phyloP scores from a whole-genome alignment of 1,140 invertebrate species.

The Nomia melanderi region DNA sequence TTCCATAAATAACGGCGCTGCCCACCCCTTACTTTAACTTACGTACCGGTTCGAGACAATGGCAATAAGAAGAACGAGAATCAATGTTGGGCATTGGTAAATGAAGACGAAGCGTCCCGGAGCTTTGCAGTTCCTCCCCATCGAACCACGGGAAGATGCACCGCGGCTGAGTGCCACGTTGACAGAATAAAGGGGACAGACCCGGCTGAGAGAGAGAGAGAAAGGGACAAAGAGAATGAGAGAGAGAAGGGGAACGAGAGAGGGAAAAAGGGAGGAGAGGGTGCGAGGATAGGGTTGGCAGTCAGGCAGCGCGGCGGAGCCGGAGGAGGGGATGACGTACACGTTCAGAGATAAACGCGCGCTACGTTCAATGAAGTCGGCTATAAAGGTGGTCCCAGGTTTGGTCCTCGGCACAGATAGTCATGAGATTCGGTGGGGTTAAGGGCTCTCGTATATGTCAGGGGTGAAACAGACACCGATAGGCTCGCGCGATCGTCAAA shows the following conservation, averaged over 20 bases:
- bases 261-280: constrained; percentile 32
- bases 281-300: constrained; percentile 57
- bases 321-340: constrained; percentile 65
- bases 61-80: constrained; percentile 38
- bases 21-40: constrained; percentile 31
- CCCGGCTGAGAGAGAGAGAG: background rate
- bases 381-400: constrained; percentile 66
- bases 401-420: constrained; percentile 42
- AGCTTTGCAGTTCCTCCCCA: constrained; percentile 42
- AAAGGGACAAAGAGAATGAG: background rate
- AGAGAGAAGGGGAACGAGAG: constrained; percentile 7
- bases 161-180: constrained; percentile 29
- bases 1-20: constrained; percentile 22
- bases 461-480: constrained; percentile 41
- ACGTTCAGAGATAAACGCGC: constrained; percentile 69
- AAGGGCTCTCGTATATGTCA: constrained; percentile 17
- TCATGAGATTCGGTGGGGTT: constrained; percentile 26
- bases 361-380: constrained; percentile 72
- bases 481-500: constrained; percentile 17
- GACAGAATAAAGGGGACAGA: constrained; percentile 33
- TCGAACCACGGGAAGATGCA: constrained; percentile 35
- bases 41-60: constrained; percentile 37
- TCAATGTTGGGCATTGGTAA: constrained; percentile 56
- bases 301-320: constrained; percentile 30
- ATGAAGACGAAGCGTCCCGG: constrained; percentile 59